phyloP scores from a whole-genome alignment of 2,797 vertebrate genomes.

The Anguilla anguilla region DNA sequence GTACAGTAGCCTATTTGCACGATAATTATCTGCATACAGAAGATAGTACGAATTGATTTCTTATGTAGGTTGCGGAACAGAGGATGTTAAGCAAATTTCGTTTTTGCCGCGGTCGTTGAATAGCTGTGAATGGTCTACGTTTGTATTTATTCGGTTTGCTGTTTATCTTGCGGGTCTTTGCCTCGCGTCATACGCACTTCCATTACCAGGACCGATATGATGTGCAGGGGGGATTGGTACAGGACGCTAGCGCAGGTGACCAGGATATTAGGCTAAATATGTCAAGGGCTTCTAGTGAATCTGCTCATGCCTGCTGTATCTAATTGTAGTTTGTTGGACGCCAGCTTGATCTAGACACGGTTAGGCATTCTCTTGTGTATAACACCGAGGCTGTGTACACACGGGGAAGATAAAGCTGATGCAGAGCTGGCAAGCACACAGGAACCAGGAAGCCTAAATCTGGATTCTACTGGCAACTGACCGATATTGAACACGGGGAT shows the following conservation, averaged over 20 bases:
- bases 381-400: not conserved
- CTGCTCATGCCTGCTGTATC: not conserved
- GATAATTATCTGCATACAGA: not conserved
- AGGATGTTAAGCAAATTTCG: not conserved
- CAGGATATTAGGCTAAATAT: not conserved
- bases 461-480: constrained; percentile 38
- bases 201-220: not conserved
- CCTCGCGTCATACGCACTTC: not conserved
- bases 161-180: not conserved
- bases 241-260: not conserved
- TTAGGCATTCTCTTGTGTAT: not conserved
- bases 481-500: constrained; percentile 41
- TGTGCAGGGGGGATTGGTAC: not conserved
- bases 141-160: not conserved
- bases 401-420: not conserved
- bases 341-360: not conserved
- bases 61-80: not conserved
- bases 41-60: not conserved
- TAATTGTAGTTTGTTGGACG: not conserved
- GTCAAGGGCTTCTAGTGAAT: not conserved
- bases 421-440: not conserved
- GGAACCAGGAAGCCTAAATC: not conserved
- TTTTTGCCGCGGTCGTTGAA: not conserved
- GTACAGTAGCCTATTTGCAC: not conserved
- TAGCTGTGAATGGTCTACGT: not conserved